Conservation (phyloP, 2,113 vertebrate species). For the Bothrops jararaca region DNA sequence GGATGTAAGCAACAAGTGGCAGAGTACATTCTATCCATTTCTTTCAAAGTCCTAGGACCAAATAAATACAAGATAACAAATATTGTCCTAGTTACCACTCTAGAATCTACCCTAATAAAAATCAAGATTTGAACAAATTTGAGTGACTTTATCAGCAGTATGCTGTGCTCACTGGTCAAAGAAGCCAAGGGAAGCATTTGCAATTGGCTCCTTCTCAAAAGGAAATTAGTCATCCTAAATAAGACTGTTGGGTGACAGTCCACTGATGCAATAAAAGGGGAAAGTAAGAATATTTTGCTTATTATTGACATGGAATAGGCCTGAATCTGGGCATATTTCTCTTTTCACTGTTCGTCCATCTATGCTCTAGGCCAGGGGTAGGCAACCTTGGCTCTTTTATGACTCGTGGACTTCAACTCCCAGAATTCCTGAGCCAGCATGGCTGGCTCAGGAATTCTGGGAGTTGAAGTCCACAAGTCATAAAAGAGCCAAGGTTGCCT, state of each 20-base stretch:
- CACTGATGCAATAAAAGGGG: neutral
- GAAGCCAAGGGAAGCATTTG: neutral
- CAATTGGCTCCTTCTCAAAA: neutral
- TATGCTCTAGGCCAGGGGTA: neutral
- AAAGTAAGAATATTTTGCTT: neutral
- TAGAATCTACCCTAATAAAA: neutral
- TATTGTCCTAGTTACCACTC: neutral
- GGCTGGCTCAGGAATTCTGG: too few relatives aligned
- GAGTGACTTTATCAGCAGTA: neutral
- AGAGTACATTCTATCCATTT: neutral
- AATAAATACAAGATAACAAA: neutral
- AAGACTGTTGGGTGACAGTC: neutral
- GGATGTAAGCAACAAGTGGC: neutral
- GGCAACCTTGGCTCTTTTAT: too few relatives aligned
- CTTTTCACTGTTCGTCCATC: neutral
- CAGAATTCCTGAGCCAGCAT: too few relatives aligned
- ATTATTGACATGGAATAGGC: neutral
- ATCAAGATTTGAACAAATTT: neutral
- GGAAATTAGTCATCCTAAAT: neutral
- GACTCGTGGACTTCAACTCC: too few relatives aligned
- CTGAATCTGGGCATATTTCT: neutral
- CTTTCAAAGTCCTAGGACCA: neutral
- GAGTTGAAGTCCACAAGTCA: too few relatives aligned
- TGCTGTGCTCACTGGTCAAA: neutral
- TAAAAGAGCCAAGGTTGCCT: too few relatives aligned